Base-by-base conservation (phyloP, 1,140 invertebrate genomes). In the Calephelis virginiensis region DNA sequence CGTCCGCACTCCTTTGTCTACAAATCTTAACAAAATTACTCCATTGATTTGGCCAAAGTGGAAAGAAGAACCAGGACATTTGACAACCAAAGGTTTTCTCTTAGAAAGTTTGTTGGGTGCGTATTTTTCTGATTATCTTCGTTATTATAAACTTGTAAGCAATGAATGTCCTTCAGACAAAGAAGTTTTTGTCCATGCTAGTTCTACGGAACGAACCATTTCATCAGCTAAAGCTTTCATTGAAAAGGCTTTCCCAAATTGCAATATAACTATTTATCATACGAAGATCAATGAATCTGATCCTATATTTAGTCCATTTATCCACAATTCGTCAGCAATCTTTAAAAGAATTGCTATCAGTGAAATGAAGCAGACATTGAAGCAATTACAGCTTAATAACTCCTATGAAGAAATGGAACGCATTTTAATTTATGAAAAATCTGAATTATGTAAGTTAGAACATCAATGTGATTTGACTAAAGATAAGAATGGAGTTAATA, bases 51-150 rank as follows among this genome's bases (percentile, higher is more conserved):
- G 88, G 88, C 88, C 86, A 0, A 50, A 69, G 37, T 90, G 82
- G 79, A 74, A 80, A 12, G 78, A 86, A 53, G 77, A 78, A 63
- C 76, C 70, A 45, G 88, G 88, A 8, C 75, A 70, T 70, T 76
- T 90, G 10, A 90, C 88, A n/a, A 68, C 78, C 38, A 89, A 84
- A 75, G 88, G 88, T 13, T 71, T 67, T 17, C 45, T 79, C 9
- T 65, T 90, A 43, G 86, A 89, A 80, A 75, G 80, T n/a, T 83
- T 71, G 48, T 86, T 89, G 86, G 88, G 81, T 13, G 66, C 68
- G 49, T 90, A 77, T 74, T 81, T 90, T 40, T 61, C 72, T 13
- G 37, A 63, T 38, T 86, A 85, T 83, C 56, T 89, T 17, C 66
- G 64, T 49, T 50, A 77, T 61, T 64, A 81, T 71, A 71, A 64